phyloP scores from a whole-genome alignment of 1,140 invertebrate genomes.

The Plodia interpunctella region DNA sequence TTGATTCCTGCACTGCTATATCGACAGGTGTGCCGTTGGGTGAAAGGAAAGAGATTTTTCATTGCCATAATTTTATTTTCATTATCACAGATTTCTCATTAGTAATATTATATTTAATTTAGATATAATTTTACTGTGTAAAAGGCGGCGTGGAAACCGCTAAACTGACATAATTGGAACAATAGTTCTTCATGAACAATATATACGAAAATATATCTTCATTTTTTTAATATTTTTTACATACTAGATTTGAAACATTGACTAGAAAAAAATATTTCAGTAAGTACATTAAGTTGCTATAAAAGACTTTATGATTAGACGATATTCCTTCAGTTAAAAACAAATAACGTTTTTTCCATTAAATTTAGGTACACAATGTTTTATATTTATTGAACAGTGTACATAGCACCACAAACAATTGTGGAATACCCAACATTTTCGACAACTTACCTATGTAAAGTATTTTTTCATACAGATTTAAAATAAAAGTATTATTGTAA shows the following conservation, averaged over 20 bases:
- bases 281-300: too few relatives aligned
- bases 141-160: slow-evolving; percentile 40
- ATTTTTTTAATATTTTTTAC: neutral
- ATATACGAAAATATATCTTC: neutral
- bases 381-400: too few relatives aligned
- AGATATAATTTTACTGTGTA: slow-evolving; percentile 23
- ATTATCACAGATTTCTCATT: slow-evolving; percentile 48
- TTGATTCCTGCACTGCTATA: neutral
- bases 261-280: neutral
- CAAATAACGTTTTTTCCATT: too few relatives aligned
- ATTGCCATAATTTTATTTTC: slow-evolving; percentile 64
- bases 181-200: slow-evolving; percentile 16
- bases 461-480: too few relatives aligned
- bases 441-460: too few relatives aligned
- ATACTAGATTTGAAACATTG: neutral
- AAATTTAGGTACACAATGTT: too few relatives aligned
- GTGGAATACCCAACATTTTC: too few relatives aligned
- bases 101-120: neutral
- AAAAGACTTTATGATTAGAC: too few relatives aligned
- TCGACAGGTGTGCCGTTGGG: slow-evolving; percentile 49
- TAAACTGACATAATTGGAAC: slow-evolving; percentile 25
- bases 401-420: too few relatives aligned
- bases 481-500: too few relatives aligned
- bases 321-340: too few relatives aligned
- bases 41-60: slow-evolving; percentile 67